Conservation (phyloP, 2,888 invertebrate genomes). For the Drosophila ustulata region DNA sequence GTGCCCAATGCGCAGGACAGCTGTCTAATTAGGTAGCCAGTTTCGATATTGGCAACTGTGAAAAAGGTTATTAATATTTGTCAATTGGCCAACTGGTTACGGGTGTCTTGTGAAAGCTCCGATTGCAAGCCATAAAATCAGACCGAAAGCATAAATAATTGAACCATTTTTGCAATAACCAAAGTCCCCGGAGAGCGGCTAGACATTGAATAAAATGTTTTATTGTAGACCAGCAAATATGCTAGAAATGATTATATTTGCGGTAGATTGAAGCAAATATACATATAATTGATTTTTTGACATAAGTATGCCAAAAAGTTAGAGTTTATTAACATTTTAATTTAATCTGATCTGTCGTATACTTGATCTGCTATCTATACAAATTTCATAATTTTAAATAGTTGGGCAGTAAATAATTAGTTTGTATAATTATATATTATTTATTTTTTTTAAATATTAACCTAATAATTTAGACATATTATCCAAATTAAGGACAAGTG, state of each 20-base stretch:
- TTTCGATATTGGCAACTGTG: constrained; percentile 52
- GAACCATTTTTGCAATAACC: constrained; percentile 16
- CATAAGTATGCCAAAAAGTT: no score
- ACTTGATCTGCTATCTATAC: no score
- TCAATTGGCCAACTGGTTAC: constrained; percentile 11
- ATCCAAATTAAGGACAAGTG: no score
- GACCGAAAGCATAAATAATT: constrained; percentile 35
- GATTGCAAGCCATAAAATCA: constrained; percentile 34
- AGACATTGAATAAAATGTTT: not conserved
- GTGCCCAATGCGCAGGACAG: constrained; percentile 45
- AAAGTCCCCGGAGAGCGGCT: not conserved
- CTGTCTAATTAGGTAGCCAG: constrained; percentile 68
- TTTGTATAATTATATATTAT: no score
- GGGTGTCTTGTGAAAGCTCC: not conserved
- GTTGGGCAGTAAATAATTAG: no score
- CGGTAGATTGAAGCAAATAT: not conserved
- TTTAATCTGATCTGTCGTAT: no score
- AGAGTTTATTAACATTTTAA: not conserved
- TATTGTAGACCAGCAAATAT: not conserved
- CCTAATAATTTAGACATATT: no score
- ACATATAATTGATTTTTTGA: no score
- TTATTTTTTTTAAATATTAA: no score
- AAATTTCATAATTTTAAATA: no score
- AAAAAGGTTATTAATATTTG: constrained; percentile 67
- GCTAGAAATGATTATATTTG: not conserved